Conservation (phyloP, 2,888 invertebrate species). For the Autographa gamma region DNA sequence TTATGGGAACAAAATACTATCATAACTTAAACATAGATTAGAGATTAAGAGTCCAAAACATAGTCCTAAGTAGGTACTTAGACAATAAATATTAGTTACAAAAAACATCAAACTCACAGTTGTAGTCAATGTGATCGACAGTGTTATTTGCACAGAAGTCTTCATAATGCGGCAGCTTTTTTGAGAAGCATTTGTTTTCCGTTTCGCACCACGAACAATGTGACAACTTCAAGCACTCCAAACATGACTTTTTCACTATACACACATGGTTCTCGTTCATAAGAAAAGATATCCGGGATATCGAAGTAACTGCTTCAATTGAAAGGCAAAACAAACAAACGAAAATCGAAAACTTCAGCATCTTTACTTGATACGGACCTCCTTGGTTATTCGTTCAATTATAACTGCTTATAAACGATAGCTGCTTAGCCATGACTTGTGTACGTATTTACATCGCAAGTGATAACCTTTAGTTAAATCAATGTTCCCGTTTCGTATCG, state of each 20-base stretch:
- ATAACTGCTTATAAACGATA: slow-evolving; percentile 53
- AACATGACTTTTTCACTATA: slow-evolving; percentile 76
- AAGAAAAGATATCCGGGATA: slow-evolving; percentile 57
- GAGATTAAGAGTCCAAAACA: too few species aligned
- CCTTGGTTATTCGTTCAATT: slow-evolving; percentile 12
- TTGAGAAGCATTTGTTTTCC: slow-evolving; percentile 78
- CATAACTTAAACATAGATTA: too few species aligned
- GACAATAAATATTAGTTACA: not conserved
- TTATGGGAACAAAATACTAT: too few species aligned
- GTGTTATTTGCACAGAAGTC: slow-evolving; percentile 72
- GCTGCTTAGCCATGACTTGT: slow-evolving; percentile 76
- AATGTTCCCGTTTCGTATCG: slow-evolving; percentile 53
- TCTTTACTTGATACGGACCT: slow-evolving; percentile 38
- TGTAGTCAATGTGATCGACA: slow-evolving; percentile 71
- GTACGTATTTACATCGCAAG: slow-evolving; percentile 68
- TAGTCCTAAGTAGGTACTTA: not conserved
- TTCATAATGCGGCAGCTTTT: slow-evolving; percentile 58
- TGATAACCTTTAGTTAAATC: slow-evolving; percentile 82
- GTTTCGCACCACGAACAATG: slow-evolving; percentile 83
- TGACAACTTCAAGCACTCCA: slow-evolving; percentile 75
- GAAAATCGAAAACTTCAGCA: slow-evolving; percentile 46
- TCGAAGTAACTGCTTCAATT: slow-evolving; percentile 44
- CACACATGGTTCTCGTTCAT: slow-evolving; percentile 79
- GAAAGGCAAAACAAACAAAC: slow-evolving; percentile 53
- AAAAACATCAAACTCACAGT: slow-evolving; percentile 65